Percentiles rank a stretch among this genome's conserved stretches.
phyloP scores from a whole-genome alignment of 2,113 vertebrate genomes.

The Solea senegalensis region DNA sequence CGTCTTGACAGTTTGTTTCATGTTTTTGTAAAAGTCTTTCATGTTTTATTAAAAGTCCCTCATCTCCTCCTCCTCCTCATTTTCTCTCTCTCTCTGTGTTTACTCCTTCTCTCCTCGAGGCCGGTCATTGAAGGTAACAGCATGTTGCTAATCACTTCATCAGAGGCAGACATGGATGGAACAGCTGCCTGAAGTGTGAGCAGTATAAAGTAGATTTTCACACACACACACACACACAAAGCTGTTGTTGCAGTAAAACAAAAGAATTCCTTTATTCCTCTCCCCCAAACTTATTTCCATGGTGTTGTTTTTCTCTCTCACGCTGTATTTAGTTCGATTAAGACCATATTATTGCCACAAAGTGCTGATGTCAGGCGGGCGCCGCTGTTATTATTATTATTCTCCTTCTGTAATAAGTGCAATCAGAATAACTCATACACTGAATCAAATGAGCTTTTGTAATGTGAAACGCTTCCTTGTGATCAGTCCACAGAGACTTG shows the following conservation, averaged over 20 bases:
- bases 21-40: no score
- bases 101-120: constrained; percentile 13
- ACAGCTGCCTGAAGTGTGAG: constrained; percentile 1
- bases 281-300: background rate
- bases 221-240: no score
- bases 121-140: constrained; percentile 11
- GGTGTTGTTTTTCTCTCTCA: no score
- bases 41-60: no score
- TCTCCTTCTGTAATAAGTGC: background rate
- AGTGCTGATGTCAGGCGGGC: background rate
- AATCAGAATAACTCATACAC: background rate
- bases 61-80: no score
- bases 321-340: background rate
- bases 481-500: background rate
- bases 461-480: background rate
- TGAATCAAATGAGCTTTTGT: background rate
- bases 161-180: constrained; percentile 17
- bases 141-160: constrained; percentile 52
- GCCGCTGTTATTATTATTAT: background rate
- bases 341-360: background rate
- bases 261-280: background rate
- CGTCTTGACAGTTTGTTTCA: no score
- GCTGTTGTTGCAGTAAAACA: background rate
- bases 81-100: background rate
- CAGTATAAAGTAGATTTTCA: background rate